Base-by-base conservation (phyloP, 2,888 invertebrate species). In the Spodoptera picta region DNA sequence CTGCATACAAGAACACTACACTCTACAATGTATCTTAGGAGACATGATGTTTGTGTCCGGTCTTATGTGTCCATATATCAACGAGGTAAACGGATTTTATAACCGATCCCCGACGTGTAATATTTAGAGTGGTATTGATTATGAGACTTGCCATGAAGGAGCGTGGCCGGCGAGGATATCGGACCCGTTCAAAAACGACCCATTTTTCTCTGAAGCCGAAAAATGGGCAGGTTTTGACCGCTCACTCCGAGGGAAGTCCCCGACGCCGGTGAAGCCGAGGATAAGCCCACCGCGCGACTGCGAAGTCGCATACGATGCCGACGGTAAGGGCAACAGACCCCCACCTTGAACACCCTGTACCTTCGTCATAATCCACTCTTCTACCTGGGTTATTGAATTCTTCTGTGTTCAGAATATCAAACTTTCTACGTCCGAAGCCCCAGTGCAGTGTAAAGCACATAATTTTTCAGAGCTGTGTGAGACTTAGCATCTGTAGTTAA, bases 221-320 rank as follows among this genome's bases (percentile, higher is more conserved):
- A 94, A 93, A 88, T 95, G 94, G 93, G 86, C 91, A 80, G 90
- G 84, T 93, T 94, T 95, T 95, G 96, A 95, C 92, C 95, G 95
- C 77, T 95, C 95, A 82, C 95, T 95, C 85, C 93, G 95, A 83
- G 94, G 94, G 83, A 92, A 89, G 85, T 96, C 96, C 73, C 96
- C 97, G 82, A 97, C 97, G 84, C 97, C 97, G 59, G 96, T 96
- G 89, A 97, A 97, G 95, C 95, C 95, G 84, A 96, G 96, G 90
- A 95, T 95, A 87, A 96, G 95, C 93, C 95, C 92, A 83, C 96
- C 97, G 79, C 95, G 96, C 77, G 96, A 96, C 87, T 95, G 95
- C 85, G 96, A 97, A 93, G 95, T 97, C 86, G 96, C 96, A 82
- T 97, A 95, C 92, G 97, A 97, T 94, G 95, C 96, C 92, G 96